Conservation (phyloP, 2,797 vertebrate genomes). For the Argentina silus region DNA sequence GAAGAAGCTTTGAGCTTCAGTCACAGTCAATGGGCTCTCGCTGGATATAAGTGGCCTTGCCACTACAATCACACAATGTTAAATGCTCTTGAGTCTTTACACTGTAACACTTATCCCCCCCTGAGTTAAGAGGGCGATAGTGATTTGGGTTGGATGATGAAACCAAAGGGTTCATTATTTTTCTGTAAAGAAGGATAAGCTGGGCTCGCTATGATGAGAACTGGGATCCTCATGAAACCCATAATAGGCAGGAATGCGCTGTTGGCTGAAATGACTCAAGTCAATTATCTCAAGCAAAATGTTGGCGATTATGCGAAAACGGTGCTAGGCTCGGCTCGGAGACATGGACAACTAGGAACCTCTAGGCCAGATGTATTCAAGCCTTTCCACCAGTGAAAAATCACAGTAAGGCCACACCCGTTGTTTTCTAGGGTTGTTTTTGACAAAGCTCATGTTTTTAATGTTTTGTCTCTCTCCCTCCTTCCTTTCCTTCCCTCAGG, state of each 20-base stretch:
- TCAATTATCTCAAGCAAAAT: background rate
- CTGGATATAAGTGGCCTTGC: slow-evolving; percentile 55
- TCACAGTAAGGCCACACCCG: no score
- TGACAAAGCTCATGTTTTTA: background rate
- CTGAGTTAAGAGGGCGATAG: slow-evolving; percentile 31
- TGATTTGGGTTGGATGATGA: background rate
- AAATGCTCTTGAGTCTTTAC: slow-evolving; percentile 50
- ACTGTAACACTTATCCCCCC: slow-evolving; percentile 29
- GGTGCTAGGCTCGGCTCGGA: background rate
- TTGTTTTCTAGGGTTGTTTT: background rate
- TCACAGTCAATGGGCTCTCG: slow-evolving; percentile 45
- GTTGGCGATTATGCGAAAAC: background rate
- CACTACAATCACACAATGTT: slow-evolving; percentile 36
- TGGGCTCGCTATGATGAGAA: slow-evolving; percentile 16
- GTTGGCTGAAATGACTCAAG: background rate
- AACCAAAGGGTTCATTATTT: background rate
- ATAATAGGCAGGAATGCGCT: background rate
- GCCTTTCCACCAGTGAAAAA: no score
- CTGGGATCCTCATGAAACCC: slow-evolving; percentile 10
- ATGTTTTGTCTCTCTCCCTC: background rate
- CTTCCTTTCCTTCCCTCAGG: slow-evolving; percentile 57
- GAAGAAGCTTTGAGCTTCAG: slow-evolving; percentile 54
- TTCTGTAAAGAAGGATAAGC: background rate
- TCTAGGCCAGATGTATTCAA: background rate
- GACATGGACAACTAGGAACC: background rate